Base-by-base conservation (phyloP, 1,140 invertebrate species). In the Brachionus manjavacas region DNA sequence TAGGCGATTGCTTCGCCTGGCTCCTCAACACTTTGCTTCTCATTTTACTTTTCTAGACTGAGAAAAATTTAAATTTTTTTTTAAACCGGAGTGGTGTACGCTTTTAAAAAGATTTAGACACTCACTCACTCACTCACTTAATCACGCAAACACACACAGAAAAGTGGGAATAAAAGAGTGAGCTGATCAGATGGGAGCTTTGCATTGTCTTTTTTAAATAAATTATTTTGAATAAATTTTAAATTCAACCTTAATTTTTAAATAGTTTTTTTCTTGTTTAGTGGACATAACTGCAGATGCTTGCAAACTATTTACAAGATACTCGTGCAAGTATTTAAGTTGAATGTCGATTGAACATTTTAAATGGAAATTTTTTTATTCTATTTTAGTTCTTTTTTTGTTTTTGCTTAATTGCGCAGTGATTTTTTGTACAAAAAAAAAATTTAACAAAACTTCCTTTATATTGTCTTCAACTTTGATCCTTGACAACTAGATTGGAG, bases 261-360 rank as follows among this genome's bases (percentile, higher is more conserved):
- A 60, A 60, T 60, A 60, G 52, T 60, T 60, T 60, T 20, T 23
- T 60, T 20, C 20, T 41, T 39, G 14, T 60, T 60, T 60, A 72
- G 31, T 72, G 68, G 68, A 72, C 68, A 72, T 41, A 72, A 72
- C 68, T 72, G 68, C 68, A 72, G 68, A 72, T 39, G 31, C 8
- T 72, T 72, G 31, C 43, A 9, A 68, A 68, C 66, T 39, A 41
- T 72, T 72, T 72, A 39, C 16, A 72, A 39, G 68, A 72, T 41
- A 41, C 28, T 72, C 68, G 68, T 72, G 68, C 68, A 72, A 39
- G 35, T 72, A 72, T 72, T 72, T 72, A 72, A 72, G 68, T 72
- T 72, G 68, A 72, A 72, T 72, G 68, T 41, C 35, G 28, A 60
- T 20, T 20, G 52, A 60, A 60, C 52, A 60, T 60, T n/a, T n/a